phyloP scores from a whole-genome alignment of 2,888 invertebrate species.

The Oegoconia quadripuncta region DNA sequence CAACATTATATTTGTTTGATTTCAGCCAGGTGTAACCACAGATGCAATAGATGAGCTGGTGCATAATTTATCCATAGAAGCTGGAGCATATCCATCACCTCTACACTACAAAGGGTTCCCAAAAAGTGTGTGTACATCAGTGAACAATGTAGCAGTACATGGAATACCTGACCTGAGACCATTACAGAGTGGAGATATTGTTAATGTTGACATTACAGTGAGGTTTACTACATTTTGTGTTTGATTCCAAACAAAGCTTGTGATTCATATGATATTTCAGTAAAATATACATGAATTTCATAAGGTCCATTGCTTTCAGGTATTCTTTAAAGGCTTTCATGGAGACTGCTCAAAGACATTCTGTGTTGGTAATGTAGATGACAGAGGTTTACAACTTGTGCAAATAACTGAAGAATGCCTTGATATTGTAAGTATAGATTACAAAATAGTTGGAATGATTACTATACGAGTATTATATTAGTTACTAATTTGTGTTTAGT shows the following conservation, averaged over 20 bases:
- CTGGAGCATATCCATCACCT: conserved; percentile 93
- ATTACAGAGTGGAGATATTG: conserved; percentile 91
- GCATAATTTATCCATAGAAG: conserved; percentile 83
- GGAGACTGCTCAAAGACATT: conserved; percentile 96
- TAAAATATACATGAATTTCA: too few relatives aligned
- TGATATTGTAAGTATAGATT: conserved; percentile 72
- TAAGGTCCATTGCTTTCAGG: too few relatives aligned
- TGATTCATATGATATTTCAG: too few relatives aligned
- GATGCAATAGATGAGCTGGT: conserved; percentile 89
- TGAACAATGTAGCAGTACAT: conserved; percentile 95
- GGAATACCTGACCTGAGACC: conserved; percentile 93
- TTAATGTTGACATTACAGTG: conserved; percentile 95
- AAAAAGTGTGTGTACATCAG: conserved; percentile 94
- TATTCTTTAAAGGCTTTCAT: conserved; percentile 90
- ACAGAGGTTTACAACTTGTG: conserved; percentile 83
- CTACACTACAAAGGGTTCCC: conserved; percentile 91
- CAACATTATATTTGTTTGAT: too few relatives aligned
- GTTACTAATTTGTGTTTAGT: too few relatives aligned
- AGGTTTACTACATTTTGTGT: conserved; percentile 36
- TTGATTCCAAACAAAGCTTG: too few relatives aligned
- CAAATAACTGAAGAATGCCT: conserved; percentile 85
- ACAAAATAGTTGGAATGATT: too few relatives aligned
- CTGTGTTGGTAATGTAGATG: conserved; percentile 90
- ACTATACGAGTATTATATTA: too few relatives aligned
- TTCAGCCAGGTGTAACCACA: conserved; percentile 88